Percentiles rank a stretch among this genome's conserved stretches.
Conservation (phyloP, 2,113 vertebrate genomes). For the Channa argus region DNA sequence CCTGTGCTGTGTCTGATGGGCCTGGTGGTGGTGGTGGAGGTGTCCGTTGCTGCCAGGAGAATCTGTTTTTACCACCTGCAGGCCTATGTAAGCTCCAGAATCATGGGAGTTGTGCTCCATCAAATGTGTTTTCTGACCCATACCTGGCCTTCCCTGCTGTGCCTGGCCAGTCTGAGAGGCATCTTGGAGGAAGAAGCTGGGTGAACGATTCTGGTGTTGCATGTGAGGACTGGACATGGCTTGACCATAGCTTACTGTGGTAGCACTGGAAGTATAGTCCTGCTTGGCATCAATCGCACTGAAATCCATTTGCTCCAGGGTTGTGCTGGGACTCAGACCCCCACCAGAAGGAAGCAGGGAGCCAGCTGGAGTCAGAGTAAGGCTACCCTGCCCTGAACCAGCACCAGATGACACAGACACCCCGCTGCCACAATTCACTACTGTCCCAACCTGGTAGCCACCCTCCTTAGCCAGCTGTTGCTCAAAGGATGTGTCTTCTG, state of each 20-base stretch:
- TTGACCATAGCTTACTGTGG: slow-evolving; percentile 87
- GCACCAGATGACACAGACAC: slow-evolving; percentile 84
- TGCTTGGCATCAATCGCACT: slow-evolving; percentile 98
- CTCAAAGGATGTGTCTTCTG: slow-evolving; percentile 98
- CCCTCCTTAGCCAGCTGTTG: slow-evolving; percentile 96
- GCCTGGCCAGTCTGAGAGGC: slow-evolving; percentile 85
- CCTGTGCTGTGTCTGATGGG: slow-evolving; percentile 85
- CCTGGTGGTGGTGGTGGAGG: slow-evolving; percentile 82
- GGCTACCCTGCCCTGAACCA: slow-evolving; percentile 84
- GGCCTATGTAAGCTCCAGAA: slow-evolving; percentile 80
- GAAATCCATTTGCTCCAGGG: slow-evolving; percentile 99
- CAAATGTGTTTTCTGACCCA: slow-evolving; percentile 83
- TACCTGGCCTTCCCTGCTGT: slow-evolving; percentile 75
- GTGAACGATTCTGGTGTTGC: slow-evolving; percentile 93
- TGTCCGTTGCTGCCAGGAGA: slow-evolving; percentile 84
- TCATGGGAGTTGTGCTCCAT: slow-evolving; percentile 85
- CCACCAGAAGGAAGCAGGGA: slow-evolving; percentile 95
- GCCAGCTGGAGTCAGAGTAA: slow-evolving; percentile 88
- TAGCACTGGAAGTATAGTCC: slow-evolving; percentile 86
- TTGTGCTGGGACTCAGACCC: slow-evolving; percentile 97
- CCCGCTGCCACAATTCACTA: slow-evolving; percentile 78
- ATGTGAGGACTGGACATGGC: slow-evolving; percentile 91
- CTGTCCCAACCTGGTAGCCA: slow-evolving; percentile 82
- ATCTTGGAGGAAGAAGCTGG: slow-evolving; percentile 98
- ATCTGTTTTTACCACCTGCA: slow-evolving; percentile 92